phyloP scores from a whole-genome alignment of 2,797 vertebrate species.

The Labroides dimidiatus region DNA sequence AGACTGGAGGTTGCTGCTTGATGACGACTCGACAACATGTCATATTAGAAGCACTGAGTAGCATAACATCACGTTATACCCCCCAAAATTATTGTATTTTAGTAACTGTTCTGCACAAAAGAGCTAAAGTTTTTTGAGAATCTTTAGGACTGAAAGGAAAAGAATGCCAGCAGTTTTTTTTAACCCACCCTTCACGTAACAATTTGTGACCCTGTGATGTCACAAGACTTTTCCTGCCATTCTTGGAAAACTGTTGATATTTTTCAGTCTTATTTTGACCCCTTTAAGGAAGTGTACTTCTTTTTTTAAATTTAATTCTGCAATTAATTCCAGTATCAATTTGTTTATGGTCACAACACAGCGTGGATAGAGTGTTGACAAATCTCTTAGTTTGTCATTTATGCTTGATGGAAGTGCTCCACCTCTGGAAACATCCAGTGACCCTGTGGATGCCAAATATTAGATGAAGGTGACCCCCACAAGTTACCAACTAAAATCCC shows the following conservation, averaged over 20 bases:
- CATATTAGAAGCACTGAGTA: no score
- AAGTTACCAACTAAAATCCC: neutral
- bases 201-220: slow-evolving; percentile 37
- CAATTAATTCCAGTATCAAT: neutral
- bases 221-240: slow-evolving; percentile 27
- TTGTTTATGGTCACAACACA: slow-evolving; percentile 4
- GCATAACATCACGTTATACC: no score
- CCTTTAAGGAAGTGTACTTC: neutral
- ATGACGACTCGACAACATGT: no score
- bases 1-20: no score
- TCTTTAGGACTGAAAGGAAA: neutral
- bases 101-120: neutral
- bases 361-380: neutral
- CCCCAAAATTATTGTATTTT: no score
- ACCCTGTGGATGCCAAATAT: no score
- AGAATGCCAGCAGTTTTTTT: neutral
- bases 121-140: neutral
- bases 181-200: slow-evolving; percentile 30
- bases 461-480: neutral
- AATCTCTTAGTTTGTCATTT: no score
- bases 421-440: neutral
- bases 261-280: slow-evolving; percentile 5
- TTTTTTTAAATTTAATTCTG: slow-evolving; percentile 4
- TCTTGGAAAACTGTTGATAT: slow-evolving; percentile 5
- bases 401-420: neutral